Base-by-base conservation (phyloP, 2,888 invertebrate species). In the Amitus sp. region DNA sequence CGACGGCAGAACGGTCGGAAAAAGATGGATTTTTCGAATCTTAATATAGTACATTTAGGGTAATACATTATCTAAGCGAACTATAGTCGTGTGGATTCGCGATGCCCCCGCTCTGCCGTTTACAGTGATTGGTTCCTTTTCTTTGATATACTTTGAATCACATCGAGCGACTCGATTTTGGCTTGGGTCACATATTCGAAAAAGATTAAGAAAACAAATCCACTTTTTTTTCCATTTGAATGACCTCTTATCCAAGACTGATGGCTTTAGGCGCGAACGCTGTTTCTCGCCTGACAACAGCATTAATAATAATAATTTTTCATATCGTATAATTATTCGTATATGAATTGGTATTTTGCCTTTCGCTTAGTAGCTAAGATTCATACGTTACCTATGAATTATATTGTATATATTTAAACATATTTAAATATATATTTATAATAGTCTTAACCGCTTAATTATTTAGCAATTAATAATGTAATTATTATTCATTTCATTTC, bases 391-490 rank as follows among this genome's bases (percentile, higher is more conserved):
- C 73, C 72, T 68, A 73, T 59, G 75, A 75, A 73, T 77, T 73
- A 74, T 75, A 70, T 67, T 60, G 61, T 66, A 62, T 71, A 69
- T 73, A 68, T 72, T 62, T 71, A 67, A 64, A 68, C 69, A 60
- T 70, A 69, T 72, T 62, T 71, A 56, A 66, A 63, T 70, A 63
- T 66, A 64, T 69, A 71, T 71, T 69, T 74, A 73, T 75, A 67
- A 71, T 75, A 73, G 72, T 76, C 77, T 79, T 78, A 78, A 71
- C 71, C 71, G 74, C 71, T 74, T 77, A 78, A 74, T 75, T 75
- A 77, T 78, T 76, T 79, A 79, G 77, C 77, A 77, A 75, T 78
- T 77, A 79, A 75, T 79, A 77, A 77, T 78, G 76, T 68, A 71
- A 57, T 68, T 65, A 60, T 70, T 70, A 73, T 76, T 79, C 77